Percentiles rank a stretch among this genome's conserved stretches.
Conservation (phyloP, 35 echinoderm and acorn worm species). For the Anneissia japonica region DNA sequence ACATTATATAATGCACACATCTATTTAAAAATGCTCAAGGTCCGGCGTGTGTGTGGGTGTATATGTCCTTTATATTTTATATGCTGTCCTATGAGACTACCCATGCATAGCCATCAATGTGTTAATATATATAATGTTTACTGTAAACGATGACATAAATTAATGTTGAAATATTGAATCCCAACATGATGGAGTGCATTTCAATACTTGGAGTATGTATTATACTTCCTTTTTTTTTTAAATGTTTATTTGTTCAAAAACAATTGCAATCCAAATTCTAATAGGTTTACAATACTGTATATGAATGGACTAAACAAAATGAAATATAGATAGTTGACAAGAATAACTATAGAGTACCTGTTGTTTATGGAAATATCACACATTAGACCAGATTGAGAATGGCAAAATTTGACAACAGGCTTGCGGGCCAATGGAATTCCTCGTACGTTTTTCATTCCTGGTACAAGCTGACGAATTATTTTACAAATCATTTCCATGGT, state of each 20-base stretch:
- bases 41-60: too few species aligned
- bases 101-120: too few species aligned
- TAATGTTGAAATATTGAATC: too few species aligned
- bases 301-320: background rate
- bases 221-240: too few species aligned
- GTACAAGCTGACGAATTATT: constrained; percentile 70
- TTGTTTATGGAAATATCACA: constrained; percentile 84
- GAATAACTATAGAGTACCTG: constrained; percentile 37
- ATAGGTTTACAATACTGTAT: background rate
- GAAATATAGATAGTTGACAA: background rate
- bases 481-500: constrained; percentile 52
- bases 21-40: too few species aligned
- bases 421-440: constrained; percentile 50
- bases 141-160: too few species aligned
- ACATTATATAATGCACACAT: background rate
- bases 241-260: too few species aligned
- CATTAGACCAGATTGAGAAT: constrained; percentile 68
- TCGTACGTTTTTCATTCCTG: constrained; percentile 60
- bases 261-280: background rate
- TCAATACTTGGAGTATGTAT: too few species aligned
- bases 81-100: too few species aligned
- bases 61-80: too few species aligned
- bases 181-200: too few species aligned
- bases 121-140: too few species aligned
- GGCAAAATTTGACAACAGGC: constrained; percentile 81